phyloP scores from a whole-genome alignment of 37 sponge, comb jelly and placozoan species.

The Crambe crambe region DNA sequence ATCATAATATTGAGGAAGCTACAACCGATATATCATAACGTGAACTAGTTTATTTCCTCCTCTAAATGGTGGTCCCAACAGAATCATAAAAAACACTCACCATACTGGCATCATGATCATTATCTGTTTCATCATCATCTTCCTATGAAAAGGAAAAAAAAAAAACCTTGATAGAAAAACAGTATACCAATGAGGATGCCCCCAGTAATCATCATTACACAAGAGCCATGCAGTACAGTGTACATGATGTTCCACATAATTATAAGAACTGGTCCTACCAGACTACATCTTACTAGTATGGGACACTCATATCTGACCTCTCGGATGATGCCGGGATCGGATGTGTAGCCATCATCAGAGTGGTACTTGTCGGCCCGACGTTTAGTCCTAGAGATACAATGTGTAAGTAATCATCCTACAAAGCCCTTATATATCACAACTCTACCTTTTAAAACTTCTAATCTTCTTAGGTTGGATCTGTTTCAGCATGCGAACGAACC shows the following conservation, averaged over 20 bases:
- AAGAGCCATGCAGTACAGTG: too few relatives aligned
- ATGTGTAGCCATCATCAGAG: conserved; percentile 75
- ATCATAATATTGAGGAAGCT: too few relatives aligned
- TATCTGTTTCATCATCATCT: conserved; percentile 58
- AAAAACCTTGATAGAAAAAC: too few relatives aligned
- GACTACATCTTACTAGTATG: too few relatives aligned
- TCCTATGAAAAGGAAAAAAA: conserved; percentile 1
- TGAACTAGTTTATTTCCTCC: neutral
- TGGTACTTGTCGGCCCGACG: conserved; percentile 52
- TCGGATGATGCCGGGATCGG: conserved; percentile 63
- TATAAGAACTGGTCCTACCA: too few relatives aligned
- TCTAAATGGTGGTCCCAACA: neutral
- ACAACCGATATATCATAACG: too few relatives aligned
- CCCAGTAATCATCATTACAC: too few relatives aligned
- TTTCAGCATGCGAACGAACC: conserved; percentile 12
- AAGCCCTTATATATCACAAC: neutral
- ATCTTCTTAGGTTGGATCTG: conserved; percentile 13
- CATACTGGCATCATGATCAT: conserved; percentile 7
- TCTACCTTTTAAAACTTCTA: neutral
- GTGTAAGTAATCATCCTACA: neutral
- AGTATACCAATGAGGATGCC: too few relatives aligned
- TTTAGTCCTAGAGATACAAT: conserved; percentile 18
- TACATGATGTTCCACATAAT: too few relatives aligned
- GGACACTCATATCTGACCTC: too few relatives aligned
- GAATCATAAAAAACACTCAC: too few relatives aligned